These are phyloP conservation scores for Nephrotoma appendiculata DNA, from an alignment of 2,888 invertebrate genomes.

Conservation along the genomic window DNA sequence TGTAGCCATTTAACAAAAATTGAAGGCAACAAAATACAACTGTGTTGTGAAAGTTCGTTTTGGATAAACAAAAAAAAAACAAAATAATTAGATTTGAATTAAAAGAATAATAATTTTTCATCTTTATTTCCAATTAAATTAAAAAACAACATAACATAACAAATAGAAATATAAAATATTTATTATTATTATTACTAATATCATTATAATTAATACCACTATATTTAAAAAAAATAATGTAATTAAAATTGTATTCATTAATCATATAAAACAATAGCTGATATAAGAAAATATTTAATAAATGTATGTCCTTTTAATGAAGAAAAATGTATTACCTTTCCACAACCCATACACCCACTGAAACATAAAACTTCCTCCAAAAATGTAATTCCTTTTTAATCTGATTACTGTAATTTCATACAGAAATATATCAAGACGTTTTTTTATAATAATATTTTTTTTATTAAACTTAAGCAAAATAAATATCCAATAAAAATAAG, in stretches of 20 bases:
- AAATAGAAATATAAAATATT: constrained; percentile 1
- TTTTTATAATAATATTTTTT: not conserved
- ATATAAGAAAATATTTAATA: not conserved
- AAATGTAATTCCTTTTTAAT: not conserved
- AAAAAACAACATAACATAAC: not conserved
- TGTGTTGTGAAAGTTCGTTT: constrained; percentile 2
- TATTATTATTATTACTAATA: not conserved
- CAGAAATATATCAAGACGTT: not conserved
- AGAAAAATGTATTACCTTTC: not conserved
- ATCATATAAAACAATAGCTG: constrained; percentile 2
- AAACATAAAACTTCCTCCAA: not conserved
- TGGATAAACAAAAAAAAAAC: not conserved
- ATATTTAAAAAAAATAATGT: not conserved
- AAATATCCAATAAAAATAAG: not conserved
- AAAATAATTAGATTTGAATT: not conserved
- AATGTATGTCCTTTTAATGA: not conserved
- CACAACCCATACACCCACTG: not conserved
- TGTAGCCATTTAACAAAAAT: not conserved
- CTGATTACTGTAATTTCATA: not conserved
- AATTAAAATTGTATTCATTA: not conserved
- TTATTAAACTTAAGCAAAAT: not conserved
- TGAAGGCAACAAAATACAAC: not conserved
- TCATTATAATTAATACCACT: not conserved
- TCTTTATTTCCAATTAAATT: not conserved
- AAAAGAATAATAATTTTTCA: not conserved